phyloP scores from a whole-genome alignment of 2,888 invertebrate species.

The Abrostola triplasia region DNA sequence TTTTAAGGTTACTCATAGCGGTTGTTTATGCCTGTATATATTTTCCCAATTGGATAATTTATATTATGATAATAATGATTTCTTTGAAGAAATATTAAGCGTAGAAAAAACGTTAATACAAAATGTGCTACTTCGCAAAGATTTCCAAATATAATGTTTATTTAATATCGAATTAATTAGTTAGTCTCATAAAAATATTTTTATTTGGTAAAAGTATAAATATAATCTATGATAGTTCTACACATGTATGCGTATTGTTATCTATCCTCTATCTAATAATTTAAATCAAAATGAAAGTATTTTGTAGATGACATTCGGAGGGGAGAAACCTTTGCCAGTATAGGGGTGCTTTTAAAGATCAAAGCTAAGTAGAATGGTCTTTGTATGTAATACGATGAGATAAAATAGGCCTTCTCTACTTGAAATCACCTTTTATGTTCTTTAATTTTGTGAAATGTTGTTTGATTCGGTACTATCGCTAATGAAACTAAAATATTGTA shows the following conservation, averaged over 20 bases:
- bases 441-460: slow-evolving; percentile 21
- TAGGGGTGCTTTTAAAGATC: slow-evolving; percentile 61
- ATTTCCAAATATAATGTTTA: no score
- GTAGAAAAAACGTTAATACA: no score
- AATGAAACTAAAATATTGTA: slow-evolving; percentile 21
- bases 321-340: slow-evolving; percentile 41
- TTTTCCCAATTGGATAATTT: background rate
- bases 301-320: slow-evolving; percentile 49
- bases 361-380: slow-evolving; percentile 59
- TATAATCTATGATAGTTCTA: background rate
- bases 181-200: no score
- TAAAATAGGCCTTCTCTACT: slow-evolving; percentile 45
- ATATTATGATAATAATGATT: background rate
- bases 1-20: slow-evolving; percentile 17
- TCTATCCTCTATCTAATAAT: slow-evolving; percentile 31
- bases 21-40: background rate
- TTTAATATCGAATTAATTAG: no score
- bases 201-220: no score
- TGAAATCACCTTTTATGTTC: slow-evolving; percentile 42
- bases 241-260: slow-evolving; percentile 11
- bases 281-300: slow-evolving; percentile 41
- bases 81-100: no score
- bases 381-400: slow-evolving; percentile 48
- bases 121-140: no score
- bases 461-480: slow-evolving; percentile 12